Evolutionary conservation across 2,888 invertebrate species (phyloP), one percentile per base, ranked within the genome.

Genomic region (Eupithecia exiguata): DNA sequence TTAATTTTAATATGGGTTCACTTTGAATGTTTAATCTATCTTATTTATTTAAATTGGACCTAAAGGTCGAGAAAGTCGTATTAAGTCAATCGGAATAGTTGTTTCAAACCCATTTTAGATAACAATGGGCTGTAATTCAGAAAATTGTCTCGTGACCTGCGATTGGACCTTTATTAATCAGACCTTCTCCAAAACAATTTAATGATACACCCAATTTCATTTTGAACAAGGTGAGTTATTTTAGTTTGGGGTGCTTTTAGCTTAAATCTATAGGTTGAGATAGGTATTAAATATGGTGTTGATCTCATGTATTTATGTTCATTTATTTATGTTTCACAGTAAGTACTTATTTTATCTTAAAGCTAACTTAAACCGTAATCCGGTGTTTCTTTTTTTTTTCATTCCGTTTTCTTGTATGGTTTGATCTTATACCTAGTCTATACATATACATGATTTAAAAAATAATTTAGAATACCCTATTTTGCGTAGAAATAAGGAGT

Each of bases 11-110:
- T 69, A 43, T 65, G 38, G 68, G 70, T 25, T 65, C 63, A 70
- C 61, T 63, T 72, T 69, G 38, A 68, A 72, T 70, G 63, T 71
- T 69, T 46, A 68, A 72, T 66, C 38, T 40, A 35, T 5, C 40
- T 70, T 75, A 70, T 71, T 75, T 76, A 76, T 76, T 71, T 69
- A 76, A 71, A 71, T 70, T 69, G 12, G 18, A 63, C 67, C 71
- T 36, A 70, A 71, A 74, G 77, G 76, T 74, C 76, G 43, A 46
- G 61, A 71, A 72, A 78, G 74, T 74, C 71, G 70, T 65, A 68
- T 65, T 79, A 74, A 80, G 75, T 78, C 76, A 78, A 77, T 80
- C 71, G 78, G 58, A 75, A 80, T 79, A 77, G 78, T 79, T 79
- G 72, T 74, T 74, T 72, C 71, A 63, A 79, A 74, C 72, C 79